These are phyloP conservation scores for Cyprinodon variegatus DNA, from an alignment of 2,113 vertebrate species.

Conservation along the genomic window DNA sequence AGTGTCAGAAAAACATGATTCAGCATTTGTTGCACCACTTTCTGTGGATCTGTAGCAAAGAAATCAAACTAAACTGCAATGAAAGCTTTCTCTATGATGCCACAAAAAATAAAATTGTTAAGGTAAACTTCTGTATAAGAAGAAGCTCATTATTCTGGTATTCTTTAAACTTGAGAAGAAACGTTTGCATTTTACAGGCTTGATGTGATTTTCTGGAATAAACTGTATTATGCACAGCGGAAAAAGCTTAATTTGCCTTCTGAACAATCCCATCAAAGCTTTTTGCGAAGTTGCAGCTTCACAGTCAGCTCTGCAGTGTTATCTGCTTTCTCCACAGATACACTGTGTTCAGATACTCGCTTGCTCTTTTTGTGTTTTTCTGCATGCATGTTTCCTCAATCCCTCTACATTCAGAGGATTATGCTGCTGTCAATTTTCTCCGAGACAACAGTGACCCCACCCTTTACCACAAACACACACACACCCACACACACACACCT, in stretches of 20 bases:
- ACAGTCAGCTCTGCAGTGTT: too few relatives aligned
- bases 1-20: too few relatives aligned
- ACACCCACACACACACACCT: not conserved
- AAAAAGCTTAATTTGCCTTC: too few relatives aligned
- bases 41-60: too few relatives aligned
- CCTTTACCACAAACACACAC: not conserved
- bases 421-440: conserved; percentile 8
- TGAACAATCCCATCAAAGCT: not conserved
- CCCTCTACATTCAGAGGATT: not conserved
- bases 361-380: not conserved
- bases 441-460: conserved; percentile 11
- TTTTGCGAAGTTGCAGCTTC: too few relatives aligned
- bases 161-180: not conserved
- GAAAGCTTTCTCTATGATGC: too few relatives aligned
- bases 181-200: not conserved
- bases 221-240: too few relatives aligned
- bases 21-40: too few relatives aligned
- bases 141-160: too few relatives aligned
- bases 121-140: too few relatives aligned
- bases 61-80: too few relatives aligned
- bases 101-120: too few relatives aligned
- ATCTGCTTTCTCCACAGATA: not conserved
- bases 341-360: not conserved
- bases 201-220: not conserved
- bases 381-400: not conserved